Conservation (phyloP, 1,140 invertebrate species). For the Trypoxylus dichotomus region DNA sequence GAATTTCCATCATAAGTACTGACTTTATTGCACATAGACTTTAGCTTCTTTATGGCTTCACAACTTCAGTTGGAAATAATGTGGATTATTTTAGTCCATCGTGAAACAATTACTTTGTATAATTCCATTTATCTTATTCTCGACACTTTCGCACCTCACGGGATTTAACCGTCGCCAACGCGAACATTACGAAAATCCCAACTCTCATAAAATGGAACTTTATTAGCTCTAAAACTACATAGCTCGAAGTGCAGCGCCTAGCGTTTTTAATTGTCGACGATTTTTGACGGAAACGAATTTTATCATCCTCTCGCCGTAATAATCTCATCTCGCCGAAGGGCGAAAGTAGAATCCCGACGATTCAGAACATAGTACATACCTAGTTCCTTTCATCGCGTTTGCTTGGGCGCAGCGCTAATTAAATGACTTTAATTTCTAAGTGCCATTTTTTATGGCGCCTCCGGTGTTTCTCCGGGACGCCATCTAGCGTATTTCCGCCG, state of each 20-base stretch:
- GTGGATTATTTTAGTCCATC: no score
- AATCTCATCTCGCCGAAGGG: background rate
- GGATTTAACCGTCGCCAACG: no score
- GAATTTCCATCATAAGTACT: no score
- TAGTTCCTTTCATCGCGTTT: background rate
- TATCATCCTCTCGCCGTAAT: background rate
- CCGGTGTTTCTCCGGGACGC: slow-evolving; percentile 5
- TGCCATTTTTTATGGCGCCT: slow-evolving; percentile 13
- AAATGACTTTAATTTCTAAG: slow-evolving; percentile 14
- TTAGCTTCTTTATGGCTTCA: no score
- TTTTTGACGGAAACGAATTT: slow-evolving; percentile 13
- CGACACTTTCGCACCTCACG: no score
- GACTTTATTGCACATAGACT: no score
- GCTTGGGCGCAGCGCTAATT: background rate
- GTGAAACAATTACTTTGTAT: no score
- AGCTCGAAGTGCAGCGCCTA: background rate
- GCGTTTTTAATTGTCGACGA: background rate
- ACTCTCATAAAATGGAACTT: no score
- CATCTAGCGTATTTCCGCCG: background rate
- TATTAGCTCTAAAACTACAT: background rate
- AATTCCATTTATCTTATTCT: no score
- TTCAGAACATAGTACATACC: background rate
- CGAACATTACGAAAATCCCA: no score
- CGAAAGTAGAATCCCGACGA: background rate
- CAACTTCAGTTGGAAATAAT: no score